Evolutionary conservation across 2,888 invertebrate genomes (phyloP), one percentile per base, ranked within the genome.

Genomic region (Hypsopygia costalis): DNA sequence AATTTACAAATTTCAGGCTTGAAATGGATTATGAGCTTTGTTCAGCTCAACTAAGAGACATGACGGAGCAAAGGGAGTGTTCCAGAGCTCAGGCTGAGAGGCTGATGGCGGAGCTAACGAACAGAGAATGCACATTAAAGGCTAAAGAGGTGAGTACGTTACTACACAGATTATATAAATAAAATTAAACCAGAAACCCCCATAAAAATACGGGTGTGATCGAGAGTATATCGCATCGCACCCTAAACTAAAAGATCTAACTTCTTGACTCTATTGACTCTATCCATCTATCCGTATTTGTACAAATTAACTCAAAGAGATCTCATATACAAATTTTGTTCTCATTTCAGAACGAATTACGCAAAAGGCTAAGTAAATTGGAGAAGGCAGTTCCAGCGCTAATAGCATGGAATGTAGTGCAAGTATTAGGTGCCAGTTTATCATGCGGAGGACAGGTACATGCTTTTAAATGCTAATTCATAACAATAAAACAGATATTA

Each of bases 371-470:
- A 36, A 81, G 90, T 39, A 81, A 91, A 52, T 72, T 93, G 40
- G 91, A 92, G 63, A 89, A 86, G 49, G 91, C 91, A 5, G 89
- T 93, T 47, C 93, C 93, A 0, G 91, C 92, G 0, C 71, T 93
- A 39, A 88, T 92, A 57, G 85, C 91, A 12, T 93, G 91, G 89
- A 92, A 92, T 51, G 83, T 91, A 12, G 81, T 90, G 55, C 76
- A 81, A 52, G 81, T 73, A 1, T 44, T 87, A 1, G 81, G 83
- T 1, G 73, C 59, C 0, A 52, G 62, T 0, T 50, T 85, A 36
- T 58, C 75, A 5, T 49, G 49, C 3, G 66, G 62, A 27, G 70
- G 67, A 41, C 67, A 75, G 77, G 83, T 83, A 60, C 48, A 31
- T 11, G 1, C 8, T 16, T 16, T n/a, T n/a, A n/a, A n/a, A 16